Evolutionary conservation across 2,113 vertebrate species (phyloP), one percentile per base, ranked within the genome.

Genomic region (Grallaria varia): DNA sequence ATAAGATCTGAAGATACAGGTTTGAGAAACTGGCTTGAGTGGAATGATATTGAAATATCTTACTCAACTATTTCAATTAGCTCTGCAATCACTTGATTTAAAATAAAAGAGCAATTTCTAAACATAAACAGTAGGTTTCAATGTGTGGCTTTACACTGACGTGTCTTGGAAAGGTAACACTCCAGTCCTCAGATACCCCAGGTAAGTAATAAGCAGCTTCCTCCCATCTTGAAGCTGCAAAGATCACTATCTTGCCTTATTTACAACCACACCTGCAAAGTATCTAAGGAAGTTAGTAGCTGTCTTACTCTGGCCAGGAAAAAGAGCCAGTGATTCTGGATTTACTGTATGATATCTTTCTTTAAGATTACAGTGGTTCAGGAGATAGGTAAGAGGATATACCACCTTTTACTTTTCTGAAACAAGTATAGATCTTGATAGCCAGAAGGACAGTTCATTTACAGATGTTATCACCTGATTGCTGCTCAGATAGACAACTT

Each of bases 371-470:
- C 44, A 78, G 86, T 79, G 74, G 73, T 78, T 87, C 28, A 56
- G 62, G 77, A 84, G 93, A 91, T 72, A 59, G 53, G 93, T 52
- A 68, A 89, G 74, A 94, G 69, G 81, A 91, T 87, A 10, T 30
- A 64, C 8, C 24, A 53, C 94, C 95, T 96, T 97, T 96, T 97
- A 94, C 94, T 97, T 97, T 96, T 40, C 87, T 87, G 77, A 87
- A 93, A 60, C 66, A 60, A 44, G 44, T 69, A 56, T 45, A 55
- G 47, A 37, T 92, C 84, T 82, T 64, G 69, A 71, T 87, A 82
- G 49, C 28, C 81, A 82, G 84, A 30, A 93, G 71, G 56, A 45
- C 4, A 27, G 66, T 95, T 92, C 44, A 24, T 87, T 81, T 75
- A 14, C 22, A 84, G 77, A 35, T 59, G 35, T 42, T 86, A 10